Base-by-base conservation (phyloP, 2,888 invertebrate species). In the Podotricha telesiphe region DNA sequence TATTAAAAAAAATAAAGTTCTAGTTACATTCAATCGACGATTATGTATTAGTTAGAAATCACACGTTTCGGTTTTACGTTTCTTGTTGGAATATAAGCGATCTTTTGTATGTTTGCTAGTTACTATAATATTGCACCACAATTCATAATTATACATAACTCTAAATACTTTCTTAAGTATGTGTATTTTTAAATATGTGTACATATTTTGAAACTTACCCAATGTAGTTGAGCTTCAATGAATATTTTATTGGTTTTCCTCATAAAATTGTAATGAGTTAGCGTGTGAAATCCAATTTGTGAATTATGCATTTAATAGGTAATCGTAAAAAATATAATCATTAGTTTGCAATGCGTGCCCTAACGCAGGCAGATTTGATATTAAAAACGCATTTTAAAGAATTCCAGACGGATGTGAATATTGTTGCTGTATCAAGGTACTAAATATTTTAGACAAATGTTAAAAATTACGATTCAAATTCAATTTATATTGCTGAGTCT, bases 231-330 rank as follows among this genome's bases (percentile, higher is more conserved):
- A 10, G 11, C 53, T 28, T 55, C 34, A 34, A 17, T 55, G 28
- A 34, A 34, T 55, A 55, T 55, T 6, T 55, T 5, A 17, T 42
- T 22, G 3, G 40, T 58, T 58, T 58, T 58, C 20, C 58, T 58
- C 20, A 58, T 42, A 42, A 10, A 6, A 58, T 56, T 56, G 34
- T 37, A 56, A 37, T 37, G 15, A 1, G 20, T 20, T 58, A 10
- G 58, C 58, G 58, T 58, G 42, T 22, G 42, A n/a, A 58, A 20
- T n/a, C 11, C 40, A 58, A 58, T 58, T 58, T 58, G 3, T 42
- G 10, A 58, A 58, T 58, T 58, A 58, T 22, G n/a, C 15, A 58
- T 22, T 5, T 58, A 58, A 58, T 42, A 58, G 40, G 40, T 15
- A 0, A 58, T 5, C 55, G 13, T 40, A 37, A 58, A 40, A 58